These are phyloP conservation scores for Pristiophorus japonicus DNA, from an alignment of 2,113 vertebrate genomes.

Conservation along the genomic window DNA sequence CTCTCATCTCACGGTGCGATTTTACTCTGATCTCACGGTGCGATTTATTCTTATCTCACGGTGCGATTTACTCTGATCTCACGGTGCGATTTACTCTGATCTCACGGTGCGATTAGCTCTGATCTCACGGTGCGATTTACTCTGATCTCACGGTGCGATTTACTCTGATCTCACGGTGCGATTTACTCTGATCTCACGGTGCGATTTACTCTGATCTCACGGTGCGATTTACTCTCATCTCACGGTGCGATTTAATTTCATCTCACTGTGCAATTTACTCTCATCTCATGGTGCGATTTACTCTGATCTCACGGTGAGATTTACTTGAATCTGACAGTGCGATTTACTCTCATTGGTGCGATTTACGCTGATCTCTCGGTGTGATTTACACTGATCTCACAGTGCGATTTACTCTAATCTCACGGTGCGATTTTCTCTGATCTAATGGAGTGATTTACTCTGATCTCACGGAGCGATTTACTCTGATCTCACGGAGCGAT, in stretches of 20 bases:
- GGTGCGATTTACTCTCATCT: not conserved
- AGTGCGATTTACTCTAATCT: not conserved
- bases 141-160: not conserved
- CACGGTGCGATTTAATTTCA: not conserved
- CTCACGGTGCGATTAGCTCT: not conserved
- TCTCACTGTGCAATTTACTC: not conserved
- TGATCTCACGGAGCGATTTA: not conserved
- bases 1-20: too few relatives aligned
- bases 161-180: not conserved
- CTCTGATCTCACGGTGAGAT: not conserved
- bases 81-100: not conserved
- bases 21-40: too few relatives aligned
- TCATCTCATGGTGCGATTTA: not conserved
- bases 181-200: not conserved
- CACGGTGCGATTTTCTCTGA: not conserved
- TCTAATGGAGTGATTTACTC: not conserved
- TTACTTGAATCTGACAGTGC: not conserved
- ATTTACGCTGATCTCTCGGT: not conserved
- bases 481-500: not conserved
- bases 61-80: not conserved
- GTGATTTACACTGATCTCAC: not conserved
- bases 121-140: not conserved
- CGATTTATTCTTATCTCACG: not conserved
- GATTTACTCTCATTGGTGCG: not conserved
- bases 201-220: not conserved